Base-by-base conservation (phyloP, 37 sponge, comb jelly and placozoan genomes). In the Halisarca cf. caerulea region DNA sequence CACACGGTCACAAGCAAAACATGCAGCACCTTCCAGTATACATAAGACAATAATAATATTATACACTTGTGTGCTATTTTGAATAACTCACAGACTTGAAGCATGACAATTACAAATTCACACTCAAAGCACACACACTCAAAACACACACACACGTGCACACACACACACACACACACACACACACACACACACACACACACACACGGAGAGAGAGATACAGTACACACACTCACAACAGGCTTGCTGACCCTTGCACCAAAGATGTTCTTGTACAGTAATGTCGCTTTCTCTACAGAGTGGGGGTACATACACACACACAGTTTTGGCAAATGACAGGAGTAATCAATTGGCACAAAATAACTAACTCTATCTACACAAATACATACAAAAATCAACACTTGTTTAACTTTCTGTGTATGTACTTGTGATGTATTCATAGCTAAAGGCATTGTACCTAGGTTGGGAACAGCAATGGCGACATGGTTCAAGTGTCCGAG, bases 381-480 rank as follows among this genome's bases (percentile, higher is more conserved):
- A n/a, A n/a, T n/a, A n/a, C n/a, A n/a, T 21, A 57, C 15, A 20
- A 15, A 57, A 20, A 20, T 20, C 15, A 21, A 57, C 18, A 57
- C 18, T 57, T 20, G 20, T 21, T 21, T 57, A 20, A 57, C 58
- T 57, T 15, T 20, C 20, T 15, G 18, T 21, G 15, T 17, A 25
- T 64, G 66, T 30, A 64, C 28, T 9, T 64, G 33, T 64, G 66
- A 64, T 47, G 51, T 47, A 11, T 14, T 6, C 51, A 47, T 47
- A 11, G 6, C 51, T 47, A 47, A 9, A 37, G 20, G 0, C 15
- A 40, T 40, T 44, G 59, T 59, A 81, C 82, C 82, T 17, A 96
- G 85, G 68, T 97, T 90, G 34, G 98, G 94, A 3, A 98, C 98
- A 34, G 98, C 98, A 61, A 98, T 94, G 21, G 98, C 98, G 28